Base-by-base conservation (phyloP, 2,888 invertebrate species). In the Drosophila mimica region DNA sequence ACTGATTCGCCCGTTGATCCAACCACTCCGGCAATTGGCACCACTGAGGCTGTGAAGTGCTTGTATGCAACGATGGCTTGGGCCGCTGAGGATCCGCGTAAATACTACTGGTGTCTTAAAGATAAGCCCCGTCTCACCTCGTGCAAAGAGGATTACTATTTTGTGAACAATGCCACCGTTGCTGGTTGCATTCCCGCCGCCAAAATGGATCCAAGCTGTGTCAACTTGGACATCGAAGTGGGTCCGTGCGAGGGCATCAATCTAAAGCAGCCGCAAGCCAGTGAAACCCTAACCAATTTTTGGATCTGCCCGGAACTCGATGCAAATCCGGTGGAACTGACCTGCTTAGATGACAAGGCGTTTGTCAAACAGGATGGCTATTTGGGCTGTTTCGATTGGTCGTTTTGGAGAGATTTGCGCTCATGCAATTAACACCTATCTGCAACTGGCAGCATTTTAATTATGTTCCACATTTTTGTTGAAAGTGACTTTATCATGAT, bases 321-420 rank as follows among this genome's bases (percentile, higher is more conserved):
- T 7, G 64, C 25, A 4, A 1, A 4, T 0, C 76, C 82, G n/a
- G 46, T 70, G 4, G 48, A 70, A 49, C 4, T 74, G 6, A 13
- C 59, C 0, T 87, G 87, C 28, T 0, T 15, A 1, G 15, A 31
- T 0, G 4, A 48, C 5, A 57, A 7, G 65, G 88, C 65, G 3
- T 88, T 88, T 46, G 0, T 76, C 17, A 68, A 72, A 7, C 30
- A 63, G 63, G 66, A 66, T 15, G 83, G 83, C 8, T 88, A 72
- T 20, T 28, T 85, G 38, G 87, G 87, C 25, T 88, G 87, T 73
- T 69, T 88, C 17, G 30, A 43, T 0, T 88, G 87, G 87, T 0
- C 17, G 3, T 1, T 25, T 7, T 88, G 83, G 81, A 79, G 76
- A 25, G 0, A 40, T 9, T 0, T 88, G 61, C 86, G 87, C 31